Conservation (phyloP, 2,888 invertebrate species). For the Dynastes grantii region DNA sequence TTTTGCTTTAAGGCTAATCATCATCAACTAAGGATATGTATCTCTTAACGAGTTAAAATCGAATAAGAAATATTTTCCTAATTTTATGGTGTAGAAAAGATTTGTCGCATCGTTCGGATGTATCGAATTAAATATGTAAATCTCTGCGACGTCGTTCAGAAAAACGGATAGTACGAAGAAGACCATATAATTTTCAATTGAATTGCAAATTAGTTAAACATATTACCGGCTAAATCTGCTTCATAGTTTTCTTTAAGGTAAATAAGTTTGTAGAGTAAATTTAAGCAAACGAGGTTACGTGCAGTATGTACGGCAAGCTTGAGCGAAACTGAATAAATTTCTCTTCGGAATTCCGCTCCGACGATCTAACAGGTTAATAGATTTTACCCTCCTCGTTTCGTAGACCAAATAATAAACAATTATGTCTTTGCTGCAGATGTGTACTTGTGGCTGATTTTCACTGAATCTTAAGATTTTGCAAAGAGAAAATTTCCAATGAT, state of each 20-base stretch:
- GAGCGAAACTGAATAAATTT: slow-evolving; percentile 38
- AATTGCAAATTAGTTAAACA: slow-evolving; percentile 53
- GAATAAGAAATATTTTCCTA: slow-evolving; percentile 43
- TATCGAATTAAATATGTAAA: slow-evolving; percentile 52
- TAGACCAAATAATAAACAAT: too few relatives aligned
- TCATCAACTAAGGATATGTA: too few relatives aligned
- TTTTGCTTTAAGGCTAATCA: too few relatives aligned
- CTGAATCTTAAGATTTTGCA: too few relatives aligned
- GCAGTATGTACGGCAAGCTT: slow-evolving; percentile 31
- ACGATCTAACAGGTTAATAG: neutral
- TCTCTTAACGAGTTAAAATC: too few relatives aligned
- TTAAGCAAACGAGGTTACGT: slow-evolving; percentile 44
- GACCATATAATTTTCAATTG: slow-evolving; percentile 51
- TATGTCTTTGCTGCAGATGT: too few relatives aligned
- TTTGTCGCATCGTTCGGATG: slow-evolving; percentile 5
- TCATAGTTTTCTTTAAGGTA: slow-evolving; percentile 49
- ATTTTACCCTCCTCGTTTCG: neutral
- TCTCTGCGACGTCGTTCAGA: slow-evolving; percentile 29
- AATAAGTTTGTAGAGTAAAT: slow-evolving; percentile 51
- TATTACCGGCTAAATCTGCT: slow-evolving; percentile 51
- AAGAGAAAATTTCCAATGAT: too few relatives aligned
- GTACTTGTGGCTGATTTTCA: too few relatives aligned
- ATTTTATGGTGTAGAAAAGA: slow-evolving; percentile 30
- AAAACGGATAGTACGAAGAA: slow-evolving; percentile 48
- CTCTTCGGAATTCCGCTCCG: slow-evolving; percentile 25